A percentile compares a stretch with the other conserved stretches of the same genome.
Evolutionary conservation across 2,797 vertebrate species (phyloP).

Genomic region (Silurus aristotelis): DNA sequence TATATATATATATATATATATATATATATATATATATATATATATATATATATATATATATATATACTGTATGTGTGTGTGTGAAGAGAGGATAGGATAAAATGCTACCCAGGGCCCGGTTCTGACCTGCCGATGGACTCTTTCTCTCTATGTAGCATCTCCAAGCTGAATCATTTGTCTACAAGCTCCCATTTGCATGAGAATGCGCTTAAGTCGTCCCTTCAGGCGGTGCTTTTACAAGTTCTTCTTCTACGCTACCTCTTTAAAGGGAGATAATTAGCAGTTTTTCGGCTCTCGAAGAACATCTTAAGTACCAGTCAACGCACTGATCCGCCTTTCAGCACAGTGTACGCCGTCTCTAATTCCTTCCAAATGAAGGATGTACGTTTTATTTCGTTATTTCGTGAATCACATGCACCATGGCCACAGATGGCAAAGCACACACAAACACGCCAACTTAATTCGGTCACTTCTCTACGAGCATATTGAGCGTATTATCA

Average conservation of each 20-base stretch:
- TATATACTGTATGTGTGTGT: conserved; percentile 62
- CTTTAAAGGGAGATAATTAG: conserved; percentile 70
- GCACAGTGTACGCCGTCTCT: background rate
- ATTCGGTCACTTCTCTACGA: conserved; percentile 5
- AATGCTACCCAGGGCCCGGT: conserved; percentile 59
- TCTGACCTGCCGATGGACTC: conserved; percentile 73
- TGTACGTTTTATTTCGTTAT: background rate
- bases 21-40: background rate
- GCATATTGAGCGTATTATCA: conserved; percentile 23
- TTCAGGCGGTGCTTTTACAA: conserved; percentile 52
- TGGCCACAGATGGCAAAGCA: conserved; percentile 19
- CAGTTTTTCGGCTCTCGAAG: conserved; percentile 13
- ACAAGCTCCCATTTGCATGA: conserved; percentile 53
- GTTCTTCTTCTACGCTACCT: conserved; percentile 56
- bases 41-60: conserved; percentile 13
- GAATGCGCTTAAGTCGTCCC: conserved; percentile 61
- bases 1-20: conserved; percentile 21
- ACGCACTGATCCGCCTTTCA: conserved; percentile 11
- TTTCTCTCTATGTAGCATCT: conserved; percentile 68
- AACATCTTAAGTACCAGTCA: conserved; percentile 27
- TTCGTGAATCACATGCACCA: conserved; percentile 23
- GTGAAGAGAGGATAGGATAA: conserved; percentile 68
- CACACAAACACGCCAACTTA: conserved; percentile 11
- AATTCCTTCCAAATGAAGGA: background rate
- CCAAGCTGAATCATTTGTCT: conserved; percentile 70